phyloP scores from a whole-genome alignment of 2,888 invertebrate species.

The Schrankia costaestrigalis region DNA sequence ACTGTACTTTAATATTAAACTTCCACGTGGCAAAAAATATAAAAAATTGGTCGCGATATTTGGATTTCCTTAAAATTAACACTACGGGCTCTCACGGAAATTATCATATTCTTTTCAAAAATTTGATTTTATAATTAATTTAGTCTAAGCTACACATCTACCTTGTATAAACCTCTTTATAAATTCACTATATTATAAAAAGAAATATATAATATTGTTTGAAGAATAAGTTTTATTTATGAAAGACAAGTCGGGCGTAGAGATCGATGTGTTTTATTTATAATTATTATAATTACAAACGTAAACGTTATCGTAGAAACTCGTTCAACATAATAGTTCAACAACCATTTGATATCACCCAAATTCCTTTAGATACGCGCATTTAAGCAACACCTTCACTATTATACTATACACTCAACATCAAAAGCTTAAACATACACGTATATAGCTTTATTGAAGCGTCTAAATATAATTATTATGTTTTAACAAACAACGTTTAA shows the following conservation, averaged over 20 bases:
- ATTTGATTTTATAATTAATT: conserved; percentile 49
- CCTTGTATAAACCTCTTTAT: conserved; percentile 80
- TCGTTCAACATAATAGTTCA: conserved; percentile 18
- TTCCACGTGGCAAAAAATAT: conserved; percentile 58
- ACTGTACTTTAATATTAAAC: conserved; percentile 42
- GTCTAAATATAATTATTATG: conserved; percentile 34
- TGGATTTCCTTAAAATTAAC: conserved; percentile 63
- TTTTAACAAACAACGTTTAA: conserved; percentile 40
- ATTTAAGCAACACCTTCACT: conserved; percentile 56
- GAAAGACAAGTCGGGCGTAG: conserved; percentile 26
- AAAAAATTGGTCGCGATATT: conserved; percentile 68
- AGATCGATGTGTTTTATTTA: conserved; percentile 29
- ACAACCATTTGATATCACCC: conserved; percentile 76
- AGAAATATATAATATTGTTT: conserved; percentile 31
- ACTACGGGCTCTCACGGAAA: conserved; percentile 56
- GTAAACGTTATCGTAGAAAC: conserved; percentile 5
- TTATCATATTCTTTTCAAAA: conserved; percentile 49
- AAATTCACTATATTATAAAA: conserved; percentile 63
- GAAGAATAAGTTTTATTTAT: conserved; percentile 28
- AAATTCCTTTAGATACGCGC: conserved; percentile 70
- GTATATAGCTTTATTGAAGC: conserved; percentile 44
- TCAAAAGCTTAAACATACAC: conserved; percentile 66
- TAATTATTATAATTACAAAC: conserved; percentile 11
- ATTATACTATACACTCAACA: conserved; percentile 65
- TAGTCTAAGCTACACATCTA: conserved; percentile 73